Base-by-base conservation (phyloP, 2,113 vertebrate species). In the Entelurus aequoreus region DNA sequence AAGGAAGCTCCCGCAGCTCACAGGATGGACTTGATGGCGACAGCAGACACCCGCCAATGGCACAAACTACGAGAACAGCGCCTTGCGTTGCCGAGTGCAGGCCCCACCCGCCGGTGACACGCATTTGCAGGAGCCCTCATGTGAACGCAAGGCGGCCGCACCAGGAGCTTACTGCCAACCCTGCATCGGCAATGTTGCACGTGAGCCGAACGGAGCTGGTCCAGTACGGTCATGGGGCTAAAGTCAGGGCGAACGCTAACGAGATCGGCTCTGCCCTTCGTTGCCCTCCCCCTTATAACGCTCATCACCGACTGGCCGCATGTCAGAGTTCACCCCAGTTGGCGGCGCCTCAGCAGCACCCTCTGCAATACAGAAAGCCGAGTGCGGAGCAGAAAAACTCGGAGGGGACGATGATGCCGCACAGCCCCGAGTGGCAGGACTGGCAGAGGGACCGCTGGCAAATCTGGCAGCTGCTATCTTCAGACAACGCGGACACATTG, bases 391-490 rank as follows among this genome's bases (percentile, higher is more conserved):
- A 48, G 68, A 75, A 48, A 38, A 11, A 75, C 75, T 86, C 59
- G 0, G 75, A 85, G 6, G 80, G 74, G 14, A 69, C 73, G 1
- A 60, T 77, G 75, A 78, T 52, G 6, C 73, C 82, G 40, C 83
- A 90, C 0, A 90, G 87, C 8, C 69, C 82, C 0, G 89, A 89
- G 77, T 96, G 94, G 93, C 90, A 92, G 0, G 94, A 96, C 21
- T 95, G 94, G 94, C 94, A 98, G 55, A 90, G 92, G 74, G 93
- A 95, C 56, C 89, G 93, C 54, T 97, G 94, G 92, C 94, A 95
- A 65, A 95, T 98, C 63, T 97, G 94, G 94, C 94, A 98, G 81
- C 92, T 98, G 52, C 70, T 97, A 9, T 95, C 94, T 6, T 87
- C 92, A 0, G 94, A 97, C 80, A 96, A 93, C 69, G 88, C 94